These are phyloP conservation scores for Machimus rusticus DNA, from an alignment of 2,888 invertebrate species.

Conservation along the genomic window DNA sequence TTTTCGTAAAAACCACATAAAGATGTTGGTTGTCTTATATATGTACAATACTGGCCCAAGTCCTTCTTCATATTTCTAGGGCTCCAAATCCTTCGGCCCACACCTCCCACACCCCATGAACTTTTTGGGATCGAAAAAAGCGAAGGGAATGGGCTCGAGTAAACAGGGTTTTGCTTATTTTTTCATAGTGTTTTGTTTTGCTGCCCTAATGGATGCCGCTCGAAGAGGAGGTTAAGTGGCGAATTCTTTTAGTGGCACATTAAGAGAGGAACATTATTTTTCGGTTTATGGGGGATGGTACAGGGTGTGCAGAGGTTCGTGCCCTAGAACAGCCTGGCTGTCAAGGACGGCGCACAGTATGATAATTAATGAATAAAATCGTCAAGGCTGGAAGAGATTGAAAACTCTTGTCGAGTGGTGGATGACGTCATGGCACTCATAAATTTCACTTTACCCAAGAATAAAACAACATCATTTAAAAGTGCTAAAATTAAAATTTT, in stretches of 20 bases:
- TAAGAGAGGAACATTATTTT: slow-evolving; percentile 18
- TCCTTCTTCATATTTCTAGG: not conserved
- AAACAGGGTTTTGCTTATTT: not conserved
- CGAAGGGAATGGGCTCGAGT: not conserved
- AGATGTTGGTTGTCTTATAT: not conserved
- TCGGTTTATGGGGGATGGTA: not conserved
- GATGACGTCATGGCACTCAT: not conserved
- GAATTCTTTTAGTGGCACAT: slow-evolving; percentile 8
- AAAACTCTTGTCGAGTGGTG: not conserved
- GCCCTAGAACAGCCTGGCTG: not conserved
- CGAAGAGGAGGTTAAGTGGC: not conserved
- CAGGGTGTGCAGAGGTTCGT: not conserved
- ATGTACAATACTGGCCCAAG: not conserved
- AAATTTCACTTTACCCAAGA: not conserved
- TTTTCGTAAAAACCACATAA: not conserved
- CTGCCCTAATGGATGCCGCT: not conserved
- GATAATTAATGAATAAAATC: slow-evolving; percentile 10
- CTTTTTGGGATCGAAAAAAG: not conserved
- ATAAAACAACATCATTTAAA: not conserved
- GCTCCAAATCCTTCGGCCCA: not conserved
- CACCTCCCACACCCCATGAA: not conserved
- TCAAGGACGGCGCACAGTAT: not conserved
- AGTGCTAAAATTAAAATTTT: not conserved
- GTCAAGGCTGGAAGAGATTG: not conserved
- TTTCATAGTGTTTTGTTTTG: slow-evolving; percentile 10